Conservation (phyloP, 2,113 vertebrate species). For the Nannobrachium achirus region DNA sequence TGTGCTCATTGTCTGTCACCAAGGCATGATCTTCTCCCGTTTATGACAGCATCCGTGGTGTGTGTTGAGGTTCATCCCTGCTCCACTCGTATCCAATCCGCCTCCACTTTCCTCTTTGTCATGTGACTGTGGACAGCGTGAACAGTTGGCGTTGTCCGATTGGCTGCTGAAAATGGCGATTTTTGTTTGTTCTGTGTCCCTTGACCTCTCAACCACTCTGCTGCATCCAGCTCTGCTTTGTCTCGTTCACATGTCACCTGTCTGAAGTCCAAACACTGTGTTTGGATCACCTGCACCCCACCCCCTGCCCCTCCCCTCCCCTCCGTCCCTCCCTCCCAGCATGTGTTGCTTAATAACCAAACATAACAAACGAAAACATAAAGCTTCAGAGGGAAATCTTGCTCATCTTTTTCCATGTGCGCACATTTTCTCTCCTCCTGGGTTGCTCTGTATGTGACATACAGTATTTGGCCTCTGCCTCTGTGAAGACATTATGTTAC, state of each 20-base stretch:
- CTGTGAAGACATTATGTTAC: slow-evolving; percentile 57
- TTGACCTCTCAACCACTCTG: slow-evolving; percentile 15
- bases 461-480: slow-evolving; percentile 49
- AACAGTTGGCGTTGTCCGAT: slow-evolving; percentile 66
- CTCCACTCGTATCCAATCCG: slow-evolving; percentile 60
- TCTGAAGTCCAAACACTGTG: slow-evolving; percentile 32
- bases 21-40: slow-evolving; percentile 82
- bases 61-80: slow-evolving; percentile 29
- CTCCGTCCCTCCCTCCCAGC: slow-evolving; percentile 72
- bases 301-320: too few relatives aligned
- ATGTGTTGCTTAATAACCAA: slow-evolving; percentile 72
- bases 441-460: slow-evolving; percentile 55
- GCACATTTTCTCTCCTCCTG: slow-evolving; percentile 53
- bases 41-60: slow-evolving; percentile 65
- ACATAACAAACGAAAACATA: slow-evolving; percentile 57
- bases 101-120: slow-evolving; percentile 53
- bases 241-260: slow-evolving; percentile 63
- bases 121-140: slow-evolving; percentile 48
- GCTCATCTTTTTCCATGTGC: slow-evolving; percentile 57
- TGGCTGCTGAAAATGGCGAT: slow-evolving; percentile 38
- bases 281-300: slow-evolving; percentile 38
- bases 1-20: slow-evolving; percentile 71
- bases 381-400: slow-evolving; percentile 73
- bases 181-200: slow-evolving; percentile 47
- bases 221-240: slow-evolving; percentile 56